Conservation (phyloP, 2,888 invertebrate species). For the Ophraella communa region DNA sequence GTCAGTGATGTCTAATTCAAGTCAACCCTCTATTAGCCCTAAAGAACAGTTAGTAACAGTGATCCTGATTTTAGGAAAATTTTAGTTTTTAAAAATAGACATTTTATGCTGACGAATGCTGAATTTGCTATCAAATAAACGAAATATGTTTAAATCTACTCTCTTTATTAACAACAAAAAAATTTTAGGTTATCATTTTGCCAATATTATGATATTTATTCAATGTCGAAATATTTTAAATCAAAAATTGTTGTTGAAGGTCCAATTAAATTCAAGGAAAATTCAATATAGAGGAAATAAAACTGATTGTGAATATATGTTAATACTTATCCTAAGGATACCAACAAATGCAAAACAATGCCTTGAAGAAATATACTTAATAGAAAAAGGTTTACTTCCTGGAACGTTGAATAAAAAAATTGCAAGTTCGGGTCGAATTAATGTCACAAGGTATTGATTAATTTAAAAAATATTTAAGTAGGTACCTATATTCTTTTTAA, state of each 20-base stretch:
- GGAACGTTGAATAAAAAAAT: background rate
- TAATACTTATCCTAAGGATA: slow-evolving; percentile 6
- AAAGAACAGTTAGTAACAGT: too few species aligned
- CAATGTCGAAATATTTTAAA: slow-evolving; percentile 18
- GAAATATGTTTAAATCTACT: background rate
- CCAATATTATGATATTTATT: slow-evolving; percentile 9
- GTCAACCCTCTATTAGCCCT: too few species aligned
- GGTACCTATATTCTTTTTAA: too few species aligned
- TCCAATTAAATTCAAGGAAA: slow-evolving; percentile 13
- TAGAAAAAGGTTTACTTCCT: background rate
- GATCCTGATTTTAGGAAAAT: too few species aligned
- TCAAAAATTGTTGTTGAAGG: slow-evolving; percentile 10
- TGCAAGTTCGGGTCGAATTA: background rate
- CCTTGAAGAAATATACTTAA: background rate
- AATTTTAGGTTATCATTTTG: slow-evolving; percentile 18
- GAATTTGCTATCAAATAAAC: background rate
- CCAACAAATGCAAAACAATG: background rate
- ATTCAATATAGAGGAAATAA: background rate
- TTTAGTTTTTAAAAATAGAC: too few species aligned
- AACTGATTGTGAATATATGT: slow-evolving; percentile 2
- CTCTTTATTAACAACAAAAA: slow-evolving; percentile 9
- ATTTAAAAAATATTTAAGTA: background rate
- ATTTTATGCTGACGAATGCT: background rate
- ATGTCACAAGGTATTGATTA: background rate
- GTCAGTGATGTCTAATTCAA: too few species aligned